phyloP scores from a whole-genome alignment of 2,888 invertebrate genomes.

The Lycia hirtaria region DNA sequence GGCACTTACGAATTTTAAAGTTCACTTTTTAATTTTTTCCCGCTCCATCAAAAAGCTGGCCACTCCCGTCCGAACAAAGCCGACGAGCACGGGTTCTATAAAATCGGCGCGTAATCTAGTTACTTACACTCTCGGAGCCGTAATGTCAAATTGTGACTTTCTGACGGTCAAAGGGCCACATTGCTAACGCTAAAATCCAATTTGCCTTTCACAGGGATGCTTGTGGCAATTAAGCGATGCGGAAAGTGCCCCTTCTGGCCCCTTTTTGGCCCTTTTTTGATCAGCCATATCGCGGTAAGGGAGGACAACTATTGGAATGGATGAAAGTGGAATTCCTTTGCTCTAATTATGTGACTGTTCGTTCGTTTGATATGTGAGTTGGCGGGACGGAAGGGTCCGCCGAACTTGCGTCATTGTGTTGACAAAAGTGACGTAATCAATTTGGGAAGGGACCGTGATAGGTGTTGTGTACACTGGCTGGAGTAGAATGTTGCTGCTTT shows the following conservation, averaged over 20 bases:
- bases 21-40: not conserved
- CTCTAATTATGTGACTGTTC: constrained; percentile 53
- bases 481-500: too few species aligned
- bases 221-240: constrained; percentile 80
- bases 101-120: constrained; percentile 77
- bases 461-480: constrained; percentile 5
- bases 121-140: constrained; percentile 63
- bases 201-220: constrained; percentile 75
- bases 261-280: constrained; percentile 51
- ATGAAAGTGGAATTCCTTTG: constrained; percentile 55
- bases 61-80: constrained; percentile 42
- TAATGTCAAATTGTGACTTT: constrained; percentile 77
- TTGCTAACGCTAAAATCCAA: constrained; percentile 76
- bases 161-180: constrained; percentile 70
- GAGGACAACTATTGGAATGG: constrained; percentile 60
- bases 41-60: constrained; percentile 23
- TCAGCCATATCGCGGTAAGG: constrained; percentile 53
- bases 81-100: constrained; percentile 53
- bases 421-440: constrained; percentile 24
- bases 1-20: not conserved
- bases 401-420: constrained; percentile 24
- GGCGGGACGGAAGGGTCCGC: constrained; percentile 35
- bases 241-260: constrained; percentile 69
- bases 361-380: constrained; percentile 51
- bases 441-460: constrained; percentile 15